Evolutionary conservation across 2,888 invertebrate genomes (phyloP), one percentile per base, ranked within the genome.

Genomic region (Pandemis corylana): DNA sequence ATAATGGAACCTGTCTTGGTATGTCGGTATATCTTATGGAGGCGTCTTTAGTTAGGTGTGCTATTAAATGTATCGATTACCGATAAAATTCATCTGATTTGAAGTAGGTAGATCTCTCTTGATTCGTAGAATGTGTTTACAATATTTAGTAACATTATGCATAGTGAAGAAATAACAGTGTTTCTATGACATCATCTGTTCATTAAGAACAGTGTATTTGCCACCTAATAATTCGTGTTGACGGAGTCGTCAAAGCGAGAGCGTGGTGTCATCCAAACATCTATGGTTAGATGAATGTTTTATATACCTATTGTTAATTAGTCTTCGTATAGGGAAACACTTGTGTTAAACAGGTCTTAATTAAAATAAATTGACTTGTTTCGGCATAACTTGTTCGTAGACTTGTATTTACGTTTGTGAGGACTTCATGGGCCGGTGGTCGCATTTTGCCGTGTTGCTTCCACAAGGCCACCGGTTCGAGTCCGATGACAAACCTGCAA

Each of bases 301-400:
- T 28, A 53, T 53, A 15, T 15, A 56, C 56, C 20, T 59, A 59
- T 28, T 59, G 20, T 28, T 12, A 2, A 28, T 59, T 59, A 59
- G 28, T 59, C 20, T 59, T 59, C 59, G 5, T 59, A 10, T 28
- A 28, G 13, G 28, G 4, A 49, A 56, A 56, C 53, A 46, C 36
- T 44, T 10, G 10, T 5, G 15, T 13, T 49, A 46, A 65, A 65
- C 13, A 13, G 65, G 36, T 66, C 61, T 51, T 61, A 72, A 72
- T 72, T 66, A 49, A 28, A 66, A 41, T 15, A 66, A 36, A 67
- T 72, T 67, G 20, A 72, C 51, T 42, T 36, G 13, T 49, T 49
- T 66, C 49, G 49, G 41, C 15, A 63, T 41, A 28, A 64, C 53
- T 71, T 56, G 53, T n/a, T 42, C 6, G 42, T 15, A 13, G 61